phyloP scores from a whole-genome alignment of 2,113 vertebrate genomes.

The Pachypanchax playfairii region DNA sequence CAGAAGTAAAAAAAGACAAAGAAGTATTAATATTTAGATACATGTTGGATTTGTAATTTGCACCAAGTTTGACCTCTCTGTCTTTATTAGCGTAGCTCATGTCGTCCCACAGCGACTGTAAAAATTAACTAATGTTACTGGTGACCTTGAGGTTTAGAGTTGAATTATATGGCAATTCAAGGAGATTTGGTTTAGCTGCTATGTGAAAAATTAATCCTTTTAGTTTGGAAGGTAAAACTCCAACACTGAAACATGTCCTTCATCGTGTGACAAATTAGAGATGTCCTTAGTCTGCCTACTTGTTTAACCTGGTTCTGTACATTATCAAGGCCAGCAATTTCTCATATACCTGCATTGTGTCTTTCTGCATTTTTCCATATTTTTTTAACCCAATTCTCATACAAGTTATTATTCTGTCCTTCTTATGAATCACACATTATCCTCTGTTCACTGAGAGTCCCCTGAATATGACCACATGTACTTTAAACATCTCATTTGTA shows the following conservation, averaged over 20 bases:
- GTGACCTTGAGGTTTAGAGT: background rate
- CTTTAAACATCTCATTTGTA: background rate
- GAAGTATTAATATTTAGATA: constrained; percentile 3
- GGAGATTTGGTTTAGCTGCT: constrained; percentile 18
- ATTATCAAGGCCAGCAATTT: too few species aligned
- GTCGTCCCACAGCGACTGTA: background rate
- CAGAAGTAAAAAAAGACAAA: too few species aligned
- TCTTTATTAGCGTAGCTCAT: constrained; percentile 15
- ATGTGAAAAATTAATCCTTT: background rate
- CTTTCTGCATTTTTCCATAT: background rate
- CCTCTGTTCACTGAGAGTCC: background rate
- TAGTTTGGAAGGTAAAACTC: constrained; percentile 20
- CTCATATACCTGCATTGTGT: background rate
- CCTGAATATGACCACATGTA: background rate
- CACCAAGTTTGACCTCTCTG: background rate
- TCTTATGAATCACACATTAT: background rate
- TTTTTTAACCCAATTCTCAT: background rate
- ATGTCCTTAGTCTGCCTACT: constrained; percentile 4
- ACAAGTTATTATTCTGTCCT: background rate
- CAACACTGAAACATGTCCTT: constrained; percentile 15
- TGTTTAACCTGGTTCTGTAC: constrained; percentile 25
- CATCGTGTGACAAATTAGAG: constrained; percentile 4
- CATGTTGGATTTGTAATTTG: background rate
- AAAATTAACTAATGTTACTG: constrained; percentile 3
- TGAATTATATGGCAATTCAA: constrained; percentile 23